Evolutionary conservation across 1,140 invertebrate species (phyloP).

Genomic region (Arctopsyche grandis): DNA sequence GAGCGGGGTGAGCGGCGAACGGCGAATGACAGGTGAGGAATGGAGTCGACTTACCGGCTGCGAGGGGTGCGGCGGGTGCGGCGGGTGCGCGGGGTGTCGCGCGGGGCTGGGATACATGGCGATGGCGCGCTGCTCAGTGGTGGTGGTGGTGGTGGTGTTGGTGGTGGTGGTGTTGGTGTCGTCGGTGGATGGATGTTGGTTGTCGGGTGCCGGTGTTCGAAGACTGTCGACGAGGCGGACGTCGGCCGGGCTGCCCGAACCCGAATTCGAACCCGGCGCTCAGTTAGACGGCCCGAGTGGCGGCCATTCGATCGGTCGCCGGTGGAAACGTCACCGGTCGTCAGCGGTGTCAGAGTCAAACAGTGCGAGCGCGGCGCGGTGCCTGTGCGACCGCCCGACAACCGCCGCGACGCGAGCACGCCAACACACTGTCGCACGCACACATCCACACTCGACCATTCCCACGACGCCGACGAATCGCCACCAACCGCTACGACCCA

Average conservation of each 20-base stretch:
- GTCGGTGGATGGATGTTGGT: neutral
- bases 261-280: too few relatives aligned
- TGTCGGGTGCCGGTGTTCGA: neutral
- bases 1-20: too few relatives aligned
- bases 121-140: neutral
- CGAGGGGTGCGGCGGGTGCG: slow-evolving; percentile 1
- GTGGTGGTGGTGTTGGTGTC: neutral
- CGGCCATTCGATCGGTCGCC: neutral
- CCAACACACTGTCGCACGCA: too few relatives aligned
- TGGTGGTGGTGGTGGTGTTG: slow-evolving; percentile 40
- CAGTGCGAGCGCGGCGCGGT: neutral
- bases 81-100: slow-evolving; percentile 57
- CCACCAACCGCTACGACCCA: neutral
- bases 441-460: too few relatives aligned
- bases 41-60: neutral
- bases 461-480: neutral
- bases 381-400: neutral
- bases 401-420: neutral
- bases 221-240: neutral
- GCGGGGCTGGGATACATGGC: slow-evolving; percentile 70
- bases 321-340: neutral
- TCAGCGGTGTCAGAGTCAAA: too few relatives aligned
- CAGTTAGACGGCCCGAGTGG: too few relatives aligned
- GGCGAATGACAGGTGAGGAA: neutral
- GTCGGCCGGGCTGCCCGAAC: too few relatives aligned